Percentiles rank a stretch among this genome's conserved stretches.
phyloP scores from a whole-genome alignment of 2,888 invertebrate species.

The Phytoseiulus persimilis region DNA sequence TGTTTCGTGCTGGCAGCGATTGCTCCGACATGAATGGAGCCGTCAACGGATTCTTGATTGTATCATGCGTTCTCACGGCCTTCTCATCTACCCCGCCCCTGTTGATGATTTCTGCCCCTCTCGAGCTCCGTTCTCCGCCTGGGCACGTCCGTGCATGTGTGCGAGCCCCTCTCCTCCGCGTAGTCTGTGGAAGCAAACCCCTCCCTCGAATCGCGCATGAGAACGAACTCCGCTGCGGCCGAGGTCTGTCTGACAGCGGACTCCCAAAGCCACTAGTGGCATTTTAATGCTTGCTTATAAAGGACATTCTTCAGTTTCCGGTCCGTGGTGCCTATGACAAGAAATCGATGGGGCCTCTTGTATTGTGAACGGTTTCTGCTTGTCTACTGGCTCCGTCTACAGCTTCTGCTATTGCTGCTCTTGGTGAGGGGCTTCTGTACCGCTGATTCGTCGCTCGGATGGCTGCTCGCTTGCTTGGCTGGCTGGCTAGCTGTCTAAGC shows the following conservation, averaged over 20 bases:
- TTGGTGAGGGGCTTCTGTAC: neutral
- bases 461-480: neutral
- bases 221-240: neutral
- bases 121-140: neutral
- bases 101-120: neutral
- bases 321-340: constrained; percentile 5
- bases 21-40: neutral
- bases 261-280: neutral
- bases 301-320: neutral
- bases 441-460: neutral
- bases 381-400: neutral
- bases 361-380: constrained; percentile 5
- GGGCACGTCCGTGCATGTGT: neutral
- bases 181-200: neutral
- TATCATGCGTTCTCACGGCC: constrained; percentile 5
- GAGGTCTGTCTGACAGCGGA: neutral
- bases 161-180: neutral
- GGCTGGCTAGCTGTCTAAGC: neutral
- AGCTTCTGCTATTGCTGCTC: neutral
- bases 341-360: neutral
- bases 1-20: neutral
- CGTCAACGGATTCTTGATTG: neutral
- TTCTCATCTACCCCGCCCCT: neutral
- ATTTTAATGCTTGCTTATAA: neutral
- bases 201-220: neutral